Percentiles rank a stretch among this genome's conserved stretches.
These are phyloP conservation scores for Danaus plexippus DNA, from an alignment of 1,140 invertebrate species.

Conservation along the genomic window DNA sequence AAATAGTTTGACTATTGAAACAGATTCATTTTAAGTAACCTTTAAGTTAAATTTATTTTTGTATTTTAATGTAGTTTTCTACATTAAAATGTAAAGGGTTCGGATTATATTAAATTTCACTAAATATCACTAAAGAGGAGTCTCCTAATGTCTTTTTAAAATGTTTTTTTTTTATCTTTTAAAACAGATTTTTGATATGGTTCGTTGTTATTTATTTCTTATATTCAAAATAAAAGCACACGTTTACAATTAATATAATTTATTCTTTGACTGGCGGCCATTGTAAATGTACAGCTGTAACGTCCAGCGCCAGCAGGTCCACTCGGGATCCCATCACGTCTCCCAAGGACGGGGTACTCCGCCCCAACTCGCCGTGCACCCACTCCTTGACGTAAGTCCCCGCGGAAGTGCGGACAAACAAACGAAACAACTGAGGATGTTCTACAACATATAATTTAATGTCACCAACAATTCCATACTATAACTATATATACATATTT, in stretches of 20 bases:
- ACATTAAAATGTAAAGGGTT: too few relatives aligned
- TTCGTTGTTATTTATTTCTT: too few relatives aligned
- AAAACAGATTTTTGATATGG: too few relatives aligned
- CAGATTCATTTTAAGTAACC: too few relatives aligned
- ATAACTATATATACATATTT: too few relatives aligned
- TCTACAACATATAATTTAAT: conserved; percentile 34
- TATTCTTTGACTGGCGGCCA: conserved; percentile 71
- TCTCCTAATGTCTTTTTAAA: too few relatives aligned
- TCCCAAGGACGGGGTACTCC: conserved; percentile 84
- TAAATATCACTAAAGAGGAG: too few relatives aligned
- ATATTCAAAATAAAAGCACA: not conserved
- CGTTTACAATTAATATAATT: not conserved
- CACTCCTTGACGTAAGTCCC: conserved; percentile 98
- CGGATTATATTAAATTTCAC: too few relatives aligned
- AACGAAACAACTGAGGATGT: conserved; percentile 73
- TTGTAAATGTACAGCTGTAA: conserved; percentile 76
- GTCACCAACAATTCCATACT: not conserved
- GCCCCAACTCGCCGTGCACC: conserved; percentile 94
- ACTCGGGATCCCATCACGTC: conserved; percentile 77
- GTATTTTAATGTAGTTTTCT: not conserved
- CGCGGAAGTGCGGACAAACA: conserved; percentile 88
- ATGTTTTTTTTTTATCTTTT: too few relatives aligned
- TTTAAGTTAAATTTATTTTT: not conserved
- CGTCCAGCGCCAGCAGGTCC: conserved; percentile 81
- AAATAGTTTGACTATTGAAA: too few relatives aligned